Conservation (phyloP, 2,888 invertebrate genomes). For the Sepioteuthis lessoniana region DNA sequence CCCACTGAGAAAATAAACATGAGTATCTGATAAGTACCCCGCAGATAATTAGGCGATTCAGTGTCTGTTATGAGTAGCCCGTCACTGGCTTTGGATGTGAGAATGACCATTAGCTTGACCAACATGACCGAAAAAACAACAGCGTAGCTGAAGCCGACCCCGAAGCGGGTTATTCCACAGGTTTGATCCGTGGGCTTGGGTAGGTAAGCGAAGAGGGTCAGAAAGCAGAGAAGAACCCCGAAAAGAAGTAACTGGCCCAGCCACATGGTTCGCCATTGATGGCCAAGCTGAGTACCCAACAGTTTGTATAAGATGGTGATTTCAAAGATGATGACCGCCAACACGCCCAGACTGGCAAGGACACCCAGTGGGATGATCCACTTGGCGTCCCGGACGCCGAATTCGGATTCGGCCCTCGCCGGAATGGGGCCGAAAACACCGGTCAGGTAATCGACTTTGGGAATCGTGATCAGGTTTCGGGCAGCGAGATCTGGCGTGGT, state of each 20-base stretch:
- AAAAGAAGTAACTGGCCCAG: slow-evolving; percentile 76
- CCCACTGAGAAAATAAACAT: slow-evolving; percentile 91
- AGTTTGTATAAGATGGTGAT: slow-evolving; percentile 89
- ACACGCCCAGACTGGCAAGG: slow-evolving; percentile 87
- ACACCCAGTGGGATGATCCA: slow-evolving; percentile 94
- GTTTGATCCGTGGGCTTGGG: slow-evolving; percentile 74
- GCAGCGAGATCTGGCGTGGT: not conserved
- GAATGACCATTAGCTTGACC: slow-evolving; percentile 93
- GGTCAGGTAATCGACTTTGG: not conserved
- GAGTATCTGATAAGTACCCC: slow-evolving; percentile 91
- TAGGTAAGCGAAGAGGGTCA: slow-evolving; percentile 75
- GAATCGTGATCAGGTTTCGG: not conserved
- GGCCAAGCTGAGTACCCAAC: slow-evolving; percentile 79
- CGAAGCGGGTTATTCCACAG: slow-evolving; percentile 76
- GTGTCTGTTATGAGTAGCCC: slow-evolving; percentile 63
- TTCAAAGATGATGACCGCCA: slow-evolving; percentile 89
- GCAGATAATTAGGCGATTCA: slow-evolving; percentile 84
- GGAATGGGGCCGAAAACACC: not conserved
- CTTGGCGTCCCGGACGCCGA: slow-evolving; percentile 55
- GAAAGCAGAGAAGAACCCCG: slow-evolving; percentile 75
- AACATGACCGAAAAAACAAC: slow-evolving; percentile 91
- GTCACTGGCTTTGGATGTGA: slow-evolving; percentile 86
- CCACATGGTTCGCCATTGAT: slow-evolving; percentile 72
- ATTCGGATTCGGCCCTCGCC: not conserved
- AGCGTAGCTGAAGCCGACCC: slow-evolving; percentile 78